Evolutionary conservation across 2,113 vertebrate species (phyloP).

Genomic region (Mustela lutreola): DNA sequence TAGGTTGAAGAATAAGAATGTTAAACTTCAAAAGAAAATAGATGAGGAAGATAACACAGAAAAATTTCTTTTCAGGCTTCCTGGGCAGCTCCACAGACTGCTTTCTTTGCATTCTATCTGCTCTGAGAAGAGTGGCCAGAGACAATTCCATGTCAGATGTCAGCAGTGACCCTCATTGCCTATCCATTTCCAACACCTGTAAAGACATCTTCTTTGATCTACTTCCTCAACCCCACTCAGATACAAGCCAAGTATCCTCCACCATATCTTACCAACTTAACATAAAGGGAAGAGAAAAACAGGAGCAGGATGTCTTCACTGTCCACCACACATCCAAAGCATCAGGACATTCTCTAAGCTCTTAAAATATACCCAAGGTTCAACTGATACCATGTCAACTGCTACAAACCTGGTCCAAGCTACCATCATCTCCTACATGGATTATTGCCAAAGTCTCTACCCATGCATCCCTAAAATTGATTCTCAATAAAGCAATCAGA

Average conservation of each 20-base stretch:
- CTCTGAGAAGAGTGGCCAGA: background rate
- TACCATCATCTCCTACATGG: background rate
- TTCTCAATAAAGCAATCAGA: background rate
- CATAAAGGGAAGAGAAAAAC: background rate
- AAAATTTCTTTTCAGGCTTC: background rate
- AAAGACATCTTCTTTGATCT: background rate
- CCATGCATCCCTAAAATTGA: background rate
- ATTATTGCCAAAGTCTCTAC: background rate
- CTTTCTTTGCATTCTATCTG: background rate
- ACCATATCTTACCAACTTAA: background rate
- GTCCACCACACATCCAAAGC: background rate
- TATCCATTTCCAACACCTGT: background rate
- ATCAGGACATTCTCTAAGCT: background rate
- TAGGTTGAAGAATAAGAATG: background rate
- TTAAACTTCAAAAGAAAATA: background rate
- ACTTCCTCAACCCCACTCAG: background rate
- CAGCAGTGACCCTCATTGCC: background rate
- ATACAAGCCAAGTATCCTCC: background rate
- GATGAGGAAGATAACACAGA: background rate
- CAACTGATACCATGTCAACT: too few species aligned
- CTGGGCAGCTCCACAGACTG: background rate
- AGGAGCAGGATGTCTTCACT: background rate
- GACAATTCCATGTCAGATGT: background rate
- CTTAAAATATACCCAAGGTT: background rate
- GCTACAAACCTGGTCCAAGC: background rate